Conservation (phyloP, 2,113 vertebrate species). For the Syrrhaptes paradoxus region DNA sequence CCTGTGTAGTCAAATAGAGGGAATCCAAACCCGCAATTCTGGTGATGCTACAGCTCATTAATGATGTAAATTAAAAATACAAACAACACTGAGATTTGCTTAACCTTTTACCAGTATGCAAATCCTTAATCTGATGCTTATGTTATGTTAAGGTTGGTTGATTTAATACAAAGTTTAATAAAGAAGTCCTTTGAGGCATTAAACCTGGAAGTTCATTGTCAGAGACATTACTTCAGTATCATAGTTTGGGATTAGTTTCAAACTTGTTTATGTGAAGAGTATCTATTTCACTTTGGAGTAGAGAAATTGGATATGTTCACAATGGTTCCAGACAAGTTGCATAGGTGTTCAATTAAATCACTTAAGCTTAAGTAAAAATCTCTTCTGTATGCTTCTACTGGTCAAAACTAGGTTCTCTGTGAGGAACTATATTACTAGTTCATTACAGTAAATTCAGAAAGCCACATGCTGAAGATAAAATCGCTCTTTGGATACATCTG, state of each 20-base stretch:
- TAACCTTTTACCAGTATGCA: conserved; percentile 60
- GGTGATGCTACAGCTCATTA: conserved; percentile 62
- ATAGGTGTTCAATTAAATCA: not conserved
- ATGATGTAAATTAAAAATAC: conserved; percentile 76
- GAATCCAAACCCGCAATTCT: conserved; percentile 12
- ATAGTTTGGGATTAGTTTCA: conserved; percentile 31
- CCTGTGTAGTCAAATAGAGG: not conserved
- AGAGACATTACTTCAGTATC: not conserved
- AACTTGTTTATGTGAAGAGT: not conserved
- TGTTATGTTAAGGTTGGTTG: conserved; percentile 24
- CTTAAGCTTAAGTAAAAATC: not conserved
- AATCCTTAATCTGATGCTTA: conserved; percentile 68
- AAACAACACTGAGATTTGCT: conserved; percentile 52
- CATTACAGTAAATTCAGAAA: not conserved
- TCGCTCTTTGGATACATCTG: not conserved
- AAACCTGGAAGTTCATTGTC: not conserved
- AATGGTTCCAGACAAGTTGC: not conserved
- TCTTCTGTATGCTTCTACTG: not conserved
- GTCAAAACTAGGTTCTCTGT: not conserved
- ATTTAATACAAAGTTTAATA: conserved; percentile 50
- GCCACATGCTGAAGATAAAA: not conserved
- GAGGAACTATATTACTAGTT: not conserved
- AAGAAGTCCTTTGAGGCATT: conserved; percentile 20
- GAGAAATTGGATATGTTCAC: conserved; percentile 10
- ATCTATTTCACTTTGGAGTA: conserved; percentile 19